These are phyloP conservation scores for Nesoenas mayeri DNA, from an alignment of 2,113 vertebrate genomes.

Conservation along the genomic window DNA sequence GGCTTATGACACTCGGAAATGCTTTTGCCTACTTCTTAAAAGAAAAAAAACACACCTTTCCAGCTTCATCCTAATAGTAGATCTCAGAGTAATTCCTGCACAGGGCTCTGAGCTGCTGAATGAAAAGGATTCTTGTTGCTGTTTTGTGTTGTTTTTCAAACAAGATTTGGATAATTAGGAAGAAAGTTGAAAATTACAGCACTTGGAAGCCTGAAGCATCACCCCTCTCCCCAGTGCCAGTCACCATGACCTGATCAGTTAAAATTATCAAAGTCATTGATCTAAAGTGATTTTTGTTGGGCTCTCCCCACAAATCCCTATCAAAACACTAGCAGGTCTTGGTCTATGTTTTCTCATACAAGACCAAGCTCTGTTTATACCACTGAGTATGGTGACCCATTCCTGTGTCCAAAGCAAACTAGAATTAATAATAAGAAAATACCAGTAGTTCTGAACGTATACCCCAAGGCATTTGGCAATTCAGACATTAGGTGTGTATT, in stretches of 20 bases:
- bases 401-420: neutral
- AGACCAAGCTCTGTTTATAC: neutral
- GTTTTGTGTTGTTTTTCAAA: neutral
- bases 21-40: neutral
- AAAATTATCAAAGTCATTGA: neutral
- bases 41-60: neutral
- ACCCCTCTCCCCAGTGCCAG: fast-evolving
- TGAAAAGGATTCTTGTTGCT: neutral
- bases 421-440: neutral
- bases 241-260: neutral
- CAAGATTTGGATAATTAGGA: neutral
- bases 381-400: neutral
- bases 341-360: neutral
- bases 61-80: neutral
- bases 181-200: neutral
- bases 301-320: neutral
- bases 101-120: neutral
- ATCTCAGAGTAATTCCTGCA: neutral
- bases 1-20: neutral
- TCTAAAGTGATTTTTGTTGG: neutral
- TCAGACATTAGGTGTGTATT: neutral
- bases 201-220: neutral
- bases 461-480: neutral
- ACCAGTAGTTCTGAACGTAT: neutral
- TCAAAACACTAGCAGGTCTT: neutral